These are phyloP conservation scores for Miichthys miiuy DNA, from an alignment of 2,797 vertebrate genomes.

Conservation along the genomic window DNA sequence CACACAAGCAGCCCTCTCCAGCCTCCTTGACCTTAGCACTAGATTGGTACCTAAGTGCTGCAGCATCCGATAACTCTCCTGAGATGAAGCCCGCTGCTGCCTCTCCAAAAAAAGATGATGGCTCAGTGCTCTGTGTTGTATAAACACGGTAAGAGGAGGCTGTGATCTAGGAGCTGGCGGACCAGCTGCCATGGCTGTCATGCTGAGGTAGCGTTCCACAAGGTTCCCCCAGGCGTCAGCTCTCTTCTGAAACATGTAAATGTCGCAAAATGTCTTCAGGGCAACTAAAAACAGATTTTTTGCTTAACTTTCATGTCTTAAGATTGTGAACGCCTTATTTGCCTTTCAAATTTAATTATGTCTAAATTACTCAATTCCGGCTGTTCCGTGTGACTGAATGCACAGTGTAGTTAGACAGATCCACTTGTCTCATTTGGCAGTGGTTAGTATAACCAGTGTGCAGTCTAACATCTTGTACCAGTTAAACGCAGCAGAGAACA, in stretches of 20 bases:
- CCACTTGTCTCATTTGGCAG: slow-evolving; percentile 64
- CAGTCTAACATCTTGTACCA: slow-evolving; percentile 17
- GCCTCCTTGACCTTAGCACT: slow-evolving; percentile 65
- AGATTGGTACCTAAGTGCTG: slow-evolving; percentile 42
- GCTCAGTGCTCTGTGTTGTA: slow-evolving; percentile 36
- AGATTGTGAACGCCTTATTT: slow-evolving; percentile 48
- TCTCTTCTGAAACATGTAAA: slow-evolving; percentile 54
- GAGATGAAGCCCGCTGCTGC: slow-evolving; percentile 47
- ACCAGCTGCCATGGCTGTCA: slow-evolving; percentile 57
- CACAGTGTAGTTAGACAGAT: slow-evolving; percentile 31
- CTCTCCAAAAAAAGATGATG: slow-evolving; percentile 50
- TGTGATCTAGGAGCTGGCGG: slow-evolving; percentile 43
- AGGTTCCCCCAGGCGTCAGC: slow-evolving; percentile 38
- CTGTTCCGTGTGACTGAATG: slow-evolving; percentile 43
- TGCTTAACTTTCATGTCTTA: slow-evolving; percentile 50
- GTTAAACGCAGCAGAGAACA: slow-evolving; percentile 28
- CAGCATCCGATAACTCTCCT: slow-evolving; percentile 38
- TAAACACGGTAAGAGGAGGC: slow-evolving; percentile 46
- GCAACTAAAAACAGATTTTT: slow-evolving; percentile 50
- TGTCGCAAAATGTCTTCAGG: slow-evolving; percentile 50
- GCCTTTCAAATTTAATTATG: slow-evolving; percentile 61
- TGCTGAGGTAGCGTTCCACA: slow-evolving; percentile 32
- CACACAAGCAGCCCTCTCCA: slow-evolving; percentile 41
- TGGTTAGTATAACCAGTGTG: slow-evolving; percentile 14
- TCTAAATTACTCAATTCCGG: slow-evolving; percentile 46